Conservation (phyloP, 2,888 invertebrate genomes). For the Eupelmus urozonus region DNA sequence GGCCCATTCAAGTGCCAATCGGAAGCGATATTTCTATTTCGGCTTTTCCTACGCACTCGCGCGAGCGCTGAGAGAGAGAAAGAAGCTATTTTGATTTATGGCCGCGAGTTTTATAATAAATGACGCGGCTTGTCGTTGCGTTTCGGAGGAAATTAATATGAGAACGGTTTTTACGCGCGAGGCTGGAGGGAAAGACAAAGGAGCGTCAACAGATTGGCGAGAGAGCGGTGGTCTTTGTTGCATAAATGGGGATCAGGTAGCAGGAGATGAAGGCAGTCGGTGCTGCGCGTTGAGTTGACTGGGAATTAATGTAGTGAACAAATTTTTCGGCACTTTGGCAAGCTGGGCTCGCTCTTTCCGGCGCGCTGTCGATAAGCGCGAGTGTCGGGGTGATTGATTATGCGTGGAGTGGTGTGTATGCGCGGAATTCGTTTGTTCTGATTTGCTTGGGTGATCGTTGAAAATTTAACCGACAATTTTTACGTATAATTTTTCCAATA, state of each 20-base stretch:
- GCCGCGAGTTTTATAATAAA: conserved; percentile 38
- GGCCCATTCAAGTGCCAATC: conserved; percentile 54
- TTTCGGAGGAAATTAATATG: conserved; percentile 34
- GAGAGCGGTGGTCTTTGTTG: background rate
- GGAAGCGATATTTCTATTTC: conserved; percentile 50
- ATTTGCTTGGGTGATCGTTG: too few species aligned
- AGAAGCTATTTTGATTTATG: conserved; percentile 29
- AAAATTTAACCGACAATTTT: too few species aligned
- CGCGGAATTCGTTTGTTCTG: too few species aligned
- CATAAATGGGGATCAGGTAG: background rate
- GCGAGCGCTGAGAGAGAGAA: background rate
- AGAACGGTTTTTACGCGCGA: conserved; percentile 14
- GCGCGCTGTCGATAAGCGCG: too few species aligned
- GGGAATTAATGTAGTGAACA: conserved; percentile 23
- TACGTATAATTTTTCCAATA: too few species aligned
- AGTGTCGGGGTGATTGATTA: too few species aligned
- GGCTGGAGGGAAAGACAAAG: conserved; percentile 21
- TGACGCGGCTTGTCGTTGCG: conserved; percentile 5
- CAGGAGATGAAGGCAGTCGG: background rate
- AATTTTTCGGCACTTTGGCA: background rate
- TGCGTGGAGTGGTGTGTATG: too few species aligned
- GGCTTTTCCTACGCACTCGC: background rate
- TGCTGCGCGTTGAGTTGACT: background rate
- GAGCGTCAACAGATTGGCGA: conserved; percentile 11
- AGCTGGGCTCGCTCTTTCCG: too few species aligned